phyloP scores from a whole-genome alignment of 2,888 invertebrate genomes.

The Synanthedon formicaeformis region DNA sequence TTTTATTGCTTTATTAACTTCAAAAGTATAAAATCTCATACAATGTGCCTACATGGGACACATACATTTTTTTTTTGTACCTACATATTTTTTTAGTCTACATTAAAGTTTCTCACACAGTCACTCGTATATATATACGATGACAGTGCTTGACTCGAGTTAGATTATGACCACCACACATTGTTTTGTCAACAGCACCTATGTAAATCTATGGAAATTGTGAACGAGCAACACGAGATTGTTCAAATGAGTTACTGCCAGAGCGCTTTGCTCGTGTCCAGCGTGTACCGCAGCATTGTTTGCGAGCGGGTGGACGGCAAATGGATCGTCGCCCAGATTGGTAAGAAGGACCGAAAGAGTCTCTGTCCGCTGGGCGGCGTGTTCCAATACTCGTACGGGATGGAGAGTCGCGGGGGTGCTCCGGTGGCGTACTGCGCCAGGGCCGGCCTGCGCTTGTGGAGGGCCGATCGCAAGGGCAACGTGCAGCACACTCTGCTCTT shows the following conservation, averaged over 20 bases:
- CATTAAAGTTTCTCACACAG: too few species aligned
- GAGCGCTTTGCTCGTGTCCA: constrained; percentile 82
- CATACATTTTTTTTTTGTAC: too few species aligned
- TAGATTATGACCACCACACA: too few species aligned
- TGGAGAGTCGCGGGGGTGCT: constrained; percentile 36
- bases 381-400: constrained; percentile 66
- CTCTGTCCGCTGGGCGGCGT: constrained; percentile 59
- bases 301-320: constrained; percentile 75
- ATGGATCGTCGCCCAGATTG: constrained; percentile 83
- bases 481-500: constrained; percentile 89
- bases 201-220: constrained; percentile 84
- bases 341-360: constrained; percentile 86
- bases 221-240: constrained; percentile 86
- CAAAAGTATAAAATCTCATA: too few species aligned
- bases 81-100: too few species aligned
- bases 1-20: too few species aligned
- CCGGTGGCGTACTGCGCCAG: constrained; percentile 79
- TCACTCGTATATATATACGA: too few species aligned
- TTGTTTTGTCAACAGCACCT: constrained; percentile 71
- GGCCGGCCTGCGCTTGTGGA: constrained; percentile 88
- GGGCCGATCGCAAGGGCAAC: constrained; percentile 78
- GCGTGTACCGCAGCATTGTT: constrained; percentile 83
- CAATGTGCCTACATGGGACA: too few species aligned
- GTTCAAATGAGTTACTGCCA: constrained; percentile 86
- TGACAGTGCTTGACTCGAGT: too few species aligned